Conservation (phyloP, 1,140 invertebrate species). For the Magallana angulata region DNA sequence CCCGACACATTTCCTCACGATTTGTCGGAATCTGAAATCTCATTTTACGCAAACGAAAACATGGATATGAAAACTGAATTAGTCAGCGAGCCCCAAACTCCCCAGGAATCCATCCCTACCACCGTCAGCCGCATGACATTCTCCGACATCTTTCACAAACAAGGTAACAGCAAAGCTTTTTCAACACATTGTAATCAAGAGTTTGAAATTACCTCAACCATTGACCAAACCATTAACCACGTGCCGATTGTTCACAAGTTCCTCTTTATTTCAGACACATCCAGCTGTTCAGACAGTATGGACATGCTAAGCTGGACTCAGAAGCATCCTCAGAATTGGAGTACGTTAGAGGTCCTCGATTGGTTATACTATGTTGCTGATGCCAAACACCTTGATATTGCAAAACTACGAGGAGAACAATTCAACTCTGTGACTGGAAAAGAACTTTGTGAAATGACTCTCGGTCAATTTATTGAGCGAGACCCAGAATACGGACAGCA, state of each 20-base stretch:
- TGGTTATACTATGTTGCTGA: slow-evolving; percentile 71
- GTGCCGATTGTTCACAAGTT: background rate
- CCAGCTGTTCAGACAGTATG: slow-evolving; percentile 17
- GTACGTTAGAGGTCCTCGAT: slow-evolving; percentile 67
- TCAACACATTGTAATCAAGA: background rate
- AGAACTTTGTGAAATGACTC: slow-evolving; percentile 70
- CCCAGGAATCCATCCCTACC: slow-evolving; percentile 1
- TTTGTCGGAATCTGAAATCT: slow-evolving; percentile 19
- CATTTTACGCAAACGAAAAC: slow-evolving; percentile 22
- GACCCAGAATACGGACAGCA: slow-evolving; percentile 70
- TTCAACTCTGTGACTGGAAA: slow-evolving; percentile 72
- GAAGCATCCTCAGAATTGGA: slow-evolving; percentile 74
- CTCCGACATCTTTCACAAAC: slow-evolving; percentile 5
- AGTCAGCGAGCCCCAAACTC: background rate
- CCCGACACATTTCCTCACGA: slow-evolving; percentile 35
- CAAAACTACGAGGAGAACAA: slow-evolving; percentile 70
- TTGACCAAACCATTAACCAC: background rate
- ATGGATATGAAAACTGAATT: slow-evolving; percentile 12
- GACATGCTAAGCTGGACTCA: slow-evolving; percentile 67
- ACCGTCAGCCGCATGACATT: background rate
- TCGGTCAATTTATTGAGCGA: slow-evolving; percentile 66
- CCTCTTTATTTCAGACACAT: slow-evolving; percentile 38
- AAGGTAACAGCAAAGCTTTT: background rate
- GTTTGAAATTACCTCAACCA: background rate
- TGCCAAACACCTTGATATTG: slow-evolving; percentile 60